phyloP scores from a whole-genome alignment of 64 coral and sea anemone genomes.

The Astreopora myriophthalma region DNA sequence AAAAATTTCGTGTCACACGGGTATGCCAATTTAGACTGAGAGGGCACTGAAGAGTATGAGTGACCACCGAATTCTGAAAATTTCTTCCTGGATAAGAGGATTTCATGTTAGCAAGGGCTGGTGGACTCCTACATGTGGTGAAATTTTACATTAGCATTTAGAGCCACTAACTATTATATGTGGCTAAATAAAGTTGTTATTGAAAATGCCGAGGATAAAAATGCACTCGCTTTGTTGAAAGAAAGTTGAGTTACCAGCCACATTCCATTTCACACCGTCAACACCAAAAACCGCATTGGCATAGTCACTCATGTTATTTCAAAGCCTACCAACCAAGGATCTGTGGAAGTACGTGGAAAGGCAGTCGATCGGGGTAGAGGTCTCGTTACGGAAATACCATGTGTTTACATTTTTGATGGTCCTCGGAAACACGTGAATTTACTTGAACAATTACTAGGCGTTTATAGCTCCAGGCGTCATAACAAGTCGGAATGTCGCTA shows the following conservation, averaged over 20 bases:
- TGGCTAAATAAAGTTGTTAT: no score
- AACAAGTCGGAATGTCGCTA: no score
- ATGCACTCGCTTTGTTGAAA: not conserved
- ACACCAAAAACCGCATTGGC: not conserved
- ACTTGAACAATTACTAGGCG: not conserved
- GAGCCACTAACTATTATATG: no score
- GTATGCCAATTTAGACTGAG: no score
- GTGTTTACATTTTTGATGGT: not conserved
- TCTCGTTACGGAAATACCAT: not conserved
- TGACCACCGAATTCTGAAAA: not conserved
- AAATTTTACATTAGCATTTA: not conserved
- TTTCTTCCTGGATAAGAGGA: conserved; percentile 9
- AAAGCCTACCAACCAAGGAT: not conserved
- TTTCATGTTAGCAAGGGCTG: not conserved
- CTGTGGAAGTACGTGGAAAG: not conserved
- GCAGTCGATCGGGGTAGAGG: not conserved
- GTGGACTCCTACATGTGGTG: conserved; percentile 2
- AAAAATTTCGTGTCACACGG: no score
- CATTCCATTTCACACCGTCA: not conserved
- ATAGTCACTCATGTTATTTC: not conserved
- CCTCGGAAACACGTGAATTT: not conserved
- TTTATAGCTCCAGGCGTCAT: no score
- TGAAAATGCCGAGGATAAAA: conserved; percentile 18
- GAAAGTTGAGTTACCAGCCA: conserved; percentile 8
- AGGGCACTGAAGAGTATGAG: not conserved